Base-by-base conservation (phyloP, 2,797 vertebrate genomes). In the Brachyrhaphis roseni region DNA sequence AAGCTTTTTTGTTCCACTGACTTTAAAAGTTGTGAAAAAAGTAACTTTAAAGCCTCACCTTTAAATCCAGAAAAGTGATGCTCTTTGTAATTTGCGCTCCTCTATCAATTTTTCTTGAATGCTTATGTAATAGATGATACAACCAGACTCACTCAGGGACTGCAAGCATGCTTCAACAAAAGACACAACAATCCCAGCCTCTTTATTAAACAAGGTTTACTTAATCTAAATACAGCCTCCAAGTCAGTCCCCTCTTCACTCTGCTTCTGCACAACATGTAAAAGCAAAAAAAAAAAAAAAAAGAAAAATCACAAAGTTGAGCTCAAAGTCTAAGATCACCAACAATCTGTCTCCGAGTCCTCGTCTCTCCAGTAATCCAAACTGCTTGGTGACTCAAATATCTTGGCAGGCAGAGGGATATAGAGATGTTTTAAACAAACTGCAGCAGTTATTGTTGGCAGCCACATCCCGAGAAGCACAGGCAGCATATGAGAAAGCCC, bases 361-460 rank as follows among this genome's bases (percentile, higher is more conserved):
- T 87, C 74, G n/a, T 87, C 81, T 83, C 84, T 86, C 74, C 76
- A 78, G 86, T 81, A 79, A 76, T 81, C 84, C 78, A 68, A 86
- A 83, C 79, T 81, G 66, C 85, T 88, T 84, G 68, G 49, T 85
- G 82, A 87, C 79, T 88, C 87, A 83, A 87, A 79, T 55, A 82
- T 86, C 81, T 87, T 91, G 86, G 86, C 89, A 89, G 53, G 80
- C 79, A 74, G 73, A 47, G 86, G 46, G 59, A 77, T 47, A 43
- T n/a, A 85, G 75, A 89, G 75, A 88, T 78, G 85, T 90, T 88
- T 78, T 73, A 90, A 90, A 86, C 85, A 82, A 83, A 84, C 81
- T 55, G 23, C 81, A 80, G 79, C 43, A 81, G 85, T 91, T 90
- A 88, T 90, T 88, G 90, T 87, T 93, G 92, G 90, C 90, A 87